Conservation (phyloP, 2,113 vertebrate species). For the Pardalotus punctatus region DNA sequence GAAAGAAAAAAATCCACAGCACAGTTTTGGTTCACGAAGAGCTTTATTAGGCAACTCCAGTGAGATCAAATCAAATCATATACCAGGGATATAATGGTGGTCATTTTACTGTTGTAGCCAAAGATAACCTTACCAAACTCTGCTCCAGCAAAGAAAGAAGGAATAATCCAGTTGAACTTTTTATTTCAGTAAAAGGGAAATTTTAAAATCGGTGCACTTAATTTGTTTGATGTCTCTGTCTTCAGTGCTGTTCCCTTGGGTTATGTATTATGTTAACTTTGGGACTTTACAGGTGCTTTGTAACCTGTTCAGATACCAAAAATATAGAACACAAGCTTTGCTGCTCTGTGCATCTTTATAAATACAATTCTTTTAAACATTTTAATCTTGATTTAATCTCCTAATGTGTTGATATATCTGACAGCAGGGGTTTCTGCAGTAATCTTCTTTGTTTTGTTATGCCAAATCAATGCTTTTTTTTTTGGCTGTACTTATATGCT, state of each 20-base stretch:
- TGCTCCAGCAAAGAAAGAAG: background rate
- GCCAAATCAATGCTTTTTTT: background rate
- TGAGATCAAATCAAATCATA: background rate
- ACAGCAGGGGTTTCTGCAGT: constrained; percentile 15
- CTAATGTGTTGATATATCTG: constrained; percentile 1
- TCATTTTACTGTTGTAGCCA: background rate
- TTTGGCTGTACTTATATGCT: background rate
- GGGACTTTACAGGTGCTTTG: background rate
- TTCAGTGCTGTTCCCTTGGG: background rate
- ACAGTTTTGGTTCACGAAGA: background rate
- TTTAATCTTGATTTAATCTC: constrained; percentile 33
- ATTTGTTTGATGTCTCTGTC: background rate
- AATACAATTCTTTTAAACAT: background rate
- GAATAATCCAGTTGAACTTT: background rate
- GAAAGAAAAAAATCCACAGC: background rate
- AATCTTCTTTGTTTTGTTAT: constrained; percentile 28
- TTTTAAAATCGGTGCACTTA: background rate
- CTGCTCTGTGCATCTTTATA: background rate
- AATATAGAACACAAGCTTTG: background rate
- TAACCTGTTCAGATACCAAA: background rate
- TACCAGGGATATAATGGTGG: background rate
- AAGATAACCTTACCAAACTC: background rate
- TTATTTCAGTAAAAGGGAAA: background rate
- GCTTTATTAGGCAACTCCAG: background rate
- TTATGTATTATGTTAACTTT: background rate